Evolutionary conservation across 2,113 vertebrate genomes (phyloP).

Genomic region (rat (Rattus norvegicus)): DNA sequence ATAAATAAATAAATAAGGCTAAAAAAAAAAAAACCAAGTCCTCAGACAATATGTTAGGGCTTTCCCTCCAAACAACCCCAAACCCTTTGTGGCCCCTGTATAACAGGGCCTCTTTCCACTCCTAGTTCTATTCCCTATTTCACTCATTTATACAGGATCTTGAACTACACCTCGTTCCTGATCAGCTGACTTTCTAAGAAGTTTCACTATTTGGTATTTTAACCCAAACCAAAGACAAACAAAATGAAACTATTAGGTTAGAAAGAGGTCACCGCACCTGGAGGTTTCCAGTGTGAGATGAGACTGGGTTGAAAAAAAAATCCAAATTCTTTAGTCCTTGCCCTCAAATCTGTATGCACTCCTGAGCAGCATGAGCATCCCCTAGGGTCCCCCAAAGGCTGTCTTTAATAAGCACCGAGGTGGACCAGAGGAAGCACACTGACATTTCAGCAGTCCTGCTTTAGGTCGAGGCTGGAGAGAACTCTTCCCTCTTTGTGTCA

Average conservation of each 20-base stretch:
- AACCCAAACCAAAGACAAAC: background rate
- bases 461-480: background rate
- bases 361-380: background rate
- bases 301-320: background rate
- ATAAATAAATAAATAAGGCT: too few relatives aligned
- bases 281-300: background rate
- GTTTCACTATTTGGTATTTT: conserved; percentile 39
- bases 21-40: background rate
- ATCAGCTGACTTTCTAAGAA: conserved; percentile 43
- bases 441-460: background rate
- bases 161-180: background rate
- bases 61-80: background rate
- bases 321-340: background rate
- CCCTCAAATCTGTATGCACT: background rate
- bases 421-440: background rate
- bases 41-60: background rate
- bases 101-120: background rate
- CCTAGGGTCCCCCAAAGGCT: background rate
- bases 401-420: background rate
- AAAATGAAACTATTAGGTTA: background rate
- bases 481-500: background rate
- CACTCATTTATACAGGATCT: background rate
- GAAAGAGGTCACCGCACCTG: conserved; percentile 13
- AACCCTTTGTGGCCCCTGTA: background rate
- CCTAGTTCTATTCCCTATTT: conserved; percentile 6